These are phyloP conservation scores for Squalus acanthias DNA, from an alignment of 2,797 vertebrate species.

Conservation along the genomic window DNA sequence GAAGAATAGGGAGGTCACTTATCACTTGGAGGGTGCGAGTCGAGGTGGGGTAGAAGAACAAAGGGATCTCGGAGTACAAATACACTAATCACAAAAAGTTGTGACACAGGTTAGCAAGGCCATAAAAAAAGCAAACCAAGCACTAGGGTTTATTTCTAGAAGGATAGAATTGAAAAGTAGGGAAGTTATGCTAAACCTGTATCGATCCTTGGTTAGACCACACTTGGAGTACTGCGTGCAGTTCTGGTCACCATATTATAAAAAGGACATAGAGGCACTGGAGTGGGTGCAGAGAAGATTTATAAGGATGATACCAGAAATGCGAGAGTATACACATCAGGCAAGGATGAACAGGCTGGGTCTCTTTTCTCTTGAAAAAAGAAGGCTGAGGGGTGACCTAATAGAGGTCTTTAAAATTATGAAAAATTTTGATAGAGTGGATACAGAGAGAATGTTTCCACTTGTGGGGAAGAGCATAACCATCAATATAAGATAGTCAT, in stretches of 20 bases:
- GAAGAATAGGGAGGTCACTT: too few relatives aligned
- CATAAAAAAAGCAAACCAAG: too few relatives aligned
- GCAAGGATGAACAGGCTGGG: neutral
- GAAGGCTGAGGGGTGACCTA: neutral
- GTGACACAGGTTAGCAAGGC: too few relatives aligned
- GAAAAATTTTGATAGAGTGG: neutral
- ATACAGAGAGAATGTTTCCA: neutral
- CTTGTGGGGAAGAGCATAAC: neutral
- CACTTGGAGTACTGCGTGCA: too few relatives aligned
- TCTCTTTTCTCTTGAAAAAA: neutral
- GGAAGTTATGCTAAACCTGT: too few relatives aligned
- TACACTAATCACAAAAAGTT: neutral
- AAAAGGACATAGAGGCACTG: conserved; percentile 45
- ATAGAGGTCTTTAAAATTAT: neutral
- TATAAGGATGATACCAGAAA: neutral
- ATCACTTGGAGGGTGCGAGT: too few relatives aligned
- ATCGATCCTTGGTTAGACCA: too few relatives aligned
- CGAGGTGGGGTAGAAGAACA: too few relatives aligned
- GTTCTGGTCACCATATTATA: conserved; percentile 35
- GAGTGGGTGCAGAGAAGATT: neutral
- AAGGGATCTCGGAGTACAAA: too few relatives aligned
- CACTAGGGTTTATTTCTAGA: too few relatives aligned
- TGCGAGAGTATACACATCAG: neutral
- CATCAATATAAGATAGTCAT: neutral
- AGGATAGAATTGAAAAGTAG: too few relatives aligned